Base-by-base conservation (phyloP, 2,888 invertebrate species). In the Galerucella nymphaeae region DNA sequence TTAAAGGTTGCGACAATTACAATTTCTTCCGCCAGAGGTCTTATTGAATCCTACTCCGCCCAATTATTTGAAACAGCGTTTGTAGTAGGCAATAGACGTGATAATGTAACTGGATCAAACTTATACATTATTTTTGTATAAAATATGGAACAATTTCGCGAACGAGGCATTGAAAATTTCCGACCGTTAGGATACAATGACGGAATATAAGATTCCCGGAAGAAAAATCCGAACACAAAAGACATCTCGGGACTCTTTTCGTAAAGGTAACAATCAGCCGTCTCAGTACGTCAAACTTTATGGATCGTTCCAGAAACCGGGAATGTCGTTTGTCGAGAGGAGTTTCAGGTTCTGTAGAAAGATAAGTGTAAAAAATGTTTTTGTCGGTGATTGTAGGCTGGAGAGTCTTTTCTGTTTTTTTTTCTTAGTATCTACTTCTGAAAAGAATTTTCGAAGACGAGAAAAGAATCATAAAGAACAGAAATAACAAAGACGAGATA, bases 211-310 rank as follows among this genome's bases (percentile, higher is more conserved):
- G 16, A 62, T 53, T 68, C 53, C 63, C 10, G 63, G 23, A 69
- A n/a, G 70, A 45, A 57, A 70, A 68, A 53, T 64, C 57, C 57
- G 42, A 70, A 57, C 63, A 68, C 72, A 72, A 72, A 61, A 61
- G 68, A 64, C 58, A 68, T 67, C 72, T 68, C 62, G 58, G 50
- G 68, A 72, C 63, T 63, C 42, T 68, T 50, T 59, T 59, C 50
- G 64, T 57, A 68, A 72, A 72, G 72, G 72, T 68, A 72, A 68
- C 67, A 68, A 68, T 64, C 61, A 62, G 64, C 59, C 68, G 62
- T 53, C 53, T 18, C 53, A 53, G 63, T 59, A 38, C 59, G 59
- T 64, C 64, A 72, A 72, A 72, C 68, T 72, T 67, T 64, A 64
- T 50, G 58, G 64, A 64, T 68, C 68, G 58, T 71, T 67, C 62